Evolutionary conservation across 2,797 vertebrate genomes (phyloP), one percentile per base, ranked within the genome.

Genomic region (Parauchenoglanis punctatus): DNA sequence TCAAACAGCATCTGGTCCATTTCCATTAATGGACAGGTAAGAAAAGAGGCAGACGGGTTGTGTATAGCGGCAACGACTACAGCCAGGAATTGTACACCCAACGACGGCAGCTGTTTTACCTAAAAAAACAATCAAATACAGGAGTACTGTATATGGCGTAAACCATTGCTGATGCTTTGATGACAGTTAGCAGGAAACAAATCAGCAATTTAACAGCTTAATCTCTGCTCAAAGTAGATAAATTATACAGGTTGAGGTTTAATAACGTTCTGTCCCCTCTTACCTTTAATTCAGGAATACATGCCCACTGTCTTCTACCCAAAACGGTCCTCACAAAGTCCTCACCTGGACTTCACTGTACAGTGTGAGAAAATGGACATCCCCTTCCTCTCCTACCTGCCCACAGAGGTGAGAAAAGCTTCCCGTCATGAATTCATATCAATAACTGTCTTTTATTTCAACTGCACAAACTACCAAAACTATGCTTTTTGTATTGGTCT

Each of bases 281-380:
- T 61, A 15, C 35, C 7, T 70, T 17, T 90, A 46, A n/a, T 76
- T 1, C 92, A 97, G 96, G 96, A 96, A 44, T 97, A 96, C 0
- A 94, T 96, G 12, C 96, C 96, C 0, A 97, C 95, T 54, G 94
- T 97, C 87, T 97, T 95, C 91, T 96, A 96, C 88, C 96, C 96
- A 1, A 95, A 93, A n/a, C 94, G 94, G 18, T 95, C 96, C 0
- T 81, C 84, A 0, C 94, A 95, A 17, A 78, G 82, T 0, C 89
- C 96, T 77, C 93, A 95, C 89, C 93, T 83, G 35, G 96, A 96
- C 88, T 94, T 97, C 89, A 96, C 94, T 0, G 94, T 94, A 0
- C 96, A 97, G 92, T 97, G 96, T 0, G 96, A 97, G 91, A 96
- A 95, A 89, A 96, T 96, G 94, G 96, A 97, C 90, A 96, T 97